Conservation (phyloP, 1,140 invertebrate genomes). For the Odontomachus brunneus region DNA sequence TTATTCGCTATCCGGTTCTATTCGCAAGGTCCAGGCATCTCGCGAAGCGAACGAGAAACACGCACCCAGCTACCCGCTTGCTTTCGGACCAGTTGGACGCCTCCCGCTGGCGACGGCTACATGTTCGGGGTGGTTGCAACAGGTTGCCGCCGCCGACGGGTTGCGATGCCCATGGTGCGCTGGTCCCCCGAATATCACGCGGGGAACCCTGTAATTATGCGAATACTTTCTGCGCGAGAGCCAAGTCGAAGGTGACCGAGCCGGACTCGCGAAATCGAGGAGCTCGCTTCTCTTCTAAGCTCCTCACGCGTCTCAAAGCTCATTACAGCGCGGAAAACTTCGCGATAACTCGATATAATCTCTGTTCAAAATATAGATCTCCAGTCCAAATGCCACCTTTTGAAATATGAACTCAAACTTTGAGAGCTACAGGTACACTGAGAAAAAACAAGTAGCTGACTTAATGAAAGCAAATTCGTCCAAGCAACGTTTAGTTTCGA, state of each 20-base stretch:
- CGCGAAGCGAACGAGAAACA: conserved; percentile 27
- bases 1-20: conserved; percentile 32
- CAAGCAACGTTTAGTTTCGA: too few species aligned
- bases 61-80: conserved; percentile 58
- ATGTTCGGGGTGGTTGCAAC: conserved; percentile 77
- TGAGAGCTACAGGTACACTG: too few species aligned
- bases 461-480: too few species aligned
- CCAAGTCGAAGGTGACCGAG: conserved; percentile 51
- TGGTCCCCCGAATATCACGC: conserved; percentile 45
- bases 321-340: too few species aligned
- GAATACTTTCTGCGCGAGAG: conserved; percentile 20
- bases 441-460: too few species aligned
- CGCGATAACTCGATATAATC: too few species aligned
- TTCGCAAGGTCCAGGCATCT: background rate
- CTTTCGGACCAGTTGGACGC: conserved; percentile 65
- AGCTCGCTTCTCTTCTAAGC: too few species aligned
- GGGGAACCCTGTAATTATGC: conserved; percentile 28
- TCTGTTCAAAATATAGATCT: too few species aligned
- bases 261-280: background rate
- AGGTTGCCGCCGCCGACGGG: conserved; percentile 75
- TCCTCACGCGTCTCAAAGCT: too few species aligned
- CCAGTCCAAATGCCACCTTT: too few species aligned
- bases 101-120: conserved; percentile 68
- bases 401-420: too few species aligned
- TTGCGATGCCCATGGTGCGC: conserved; percentile 51